Evolutionary conservation across 2,888 invertebrate species (phyloP).

Genomic region (Epirrhoe alternata): DNA sequence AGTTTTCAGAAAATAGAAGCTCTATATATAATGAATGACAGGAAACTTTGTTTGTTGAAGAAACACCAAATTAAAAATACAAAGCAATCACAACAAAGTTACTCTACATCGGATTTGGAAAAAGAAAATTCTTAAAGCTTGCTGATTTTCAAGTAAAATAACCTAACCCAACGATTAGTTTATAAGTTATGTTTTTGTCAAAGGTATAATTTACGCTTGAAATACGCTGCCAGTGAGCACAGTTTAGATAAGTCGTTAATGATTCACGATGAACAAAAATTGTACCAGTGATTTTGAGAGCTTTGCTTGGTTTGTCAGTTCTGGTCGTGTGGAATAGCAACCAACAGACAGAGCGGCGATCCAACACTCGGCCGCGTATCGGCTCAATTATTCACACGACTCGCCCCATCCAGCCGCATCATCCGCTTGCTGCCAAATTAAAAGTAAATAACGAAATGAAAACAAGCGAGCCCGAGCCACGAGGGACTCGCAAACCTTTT

Average conservation of each 20-base stretch:
- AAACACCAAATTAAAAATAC: slow-evolving; percentile 36
- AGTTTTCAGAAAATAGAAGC: slow-evolving; percentile 42
- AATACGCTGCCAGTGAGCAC: no score
- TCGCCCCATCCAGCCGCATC: slow-evolving; percentile 71
- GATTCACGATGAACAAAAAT: background rate
- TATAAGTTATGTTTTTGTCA: background rate
- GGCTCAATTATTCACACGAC: slow-evolving; percentile 82
- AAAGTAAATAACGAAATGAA: slow-evolving; percentile 86
- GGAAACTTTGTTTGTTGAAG: slow-evolving; percentile 36
- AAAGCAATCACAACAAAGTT: slow-evolving; percentile 35
- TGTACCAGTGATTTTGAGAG: background rate
- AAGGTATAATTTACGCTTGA: background rate
- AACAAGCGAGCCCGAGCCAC: slow-evolving; percentile 77
- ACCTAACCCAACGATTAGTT: background rate
- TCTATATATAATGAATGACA: slow-evolving; percentile 39
- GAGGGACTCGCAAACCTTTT: slow-evolving; percentile 84
- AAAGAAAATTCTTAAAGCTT: background rate
- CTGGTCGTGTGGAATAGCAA: slow-evolving; percentile 38
- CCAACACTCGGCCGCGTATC: slow-evolving; percentile 63
- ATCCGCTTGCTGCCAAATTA: slow-evolving; percentile 85
- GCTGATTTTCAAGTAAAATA: background rate
- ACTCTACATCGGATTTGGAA: slow-evolving; percentile 11
- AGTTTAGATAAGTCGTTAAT: background rate
- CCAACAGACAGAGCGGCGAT: slow-evolving; percentile 49
- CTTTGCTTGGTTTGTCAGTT: slow-evolving; percentile 16